Conservation (phyloP, 2,113 vertebrate species). For the Silurus meridionalis region DNA sequence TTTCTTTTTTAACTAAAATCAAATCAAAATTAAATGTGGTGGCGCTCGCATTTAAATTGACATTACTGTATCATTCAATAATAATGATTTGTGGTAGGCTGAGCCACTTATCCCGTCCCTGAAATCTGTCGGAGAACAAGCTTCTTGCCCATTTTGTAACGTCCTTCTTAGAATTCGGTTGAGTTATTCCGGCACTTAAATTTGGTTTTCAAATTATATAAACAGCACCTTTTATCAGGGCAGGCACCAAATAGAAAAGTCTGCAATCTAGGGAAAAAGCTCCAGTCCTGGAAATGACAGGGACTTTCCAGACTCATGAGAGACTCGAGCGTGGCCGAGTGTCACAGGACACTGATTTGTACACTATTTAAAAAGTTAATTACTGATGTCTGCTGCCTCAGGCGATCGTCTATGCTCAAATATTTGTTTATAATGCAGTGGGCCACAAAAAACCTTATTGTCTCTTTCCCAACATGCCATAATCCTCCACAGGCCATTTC, state of each 20-base stretch:
- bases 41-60: not conserved
- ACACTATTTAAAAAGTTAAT: slow-evolving; percentile 54
- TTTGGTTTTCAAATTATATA: not conserved
- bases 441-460: slow-evolving; percentile 35
- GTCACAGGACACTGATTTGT: slow-evolving; percentile 71
- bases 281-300: slow-evolving; percentile 3
- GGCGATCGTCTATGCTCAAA: slow-evolving; percentile 19
- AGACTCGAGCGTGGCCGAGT: slow-evolving; percentile 52
- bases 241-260: not conserved
- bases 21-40: not conserved
- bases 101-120: not conserved
- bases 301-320: slow-evolving; percentile 61
- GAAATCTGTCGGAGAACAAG: not conserved
- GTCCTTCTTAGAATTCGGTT: not conserved
- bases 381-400: slow-evolving; percentile 43
- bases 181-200: not conserved
- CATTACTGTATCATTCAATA: not conserved
- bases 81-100: not conserved
- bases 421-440: slow-evolving; percentile 21
- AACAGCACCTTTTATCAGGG: not conserved
- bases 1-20: not conserved
- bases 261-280: not conserved
- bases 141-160: not conserved
- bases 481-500: slow-evolving; percentile 3
- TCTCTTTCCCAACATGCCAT: slow-evolving; percentile 47